Base-by-base conservation (phyloP, 2,888 invertebrate genomes). In the Apamea sordens region DNA sequence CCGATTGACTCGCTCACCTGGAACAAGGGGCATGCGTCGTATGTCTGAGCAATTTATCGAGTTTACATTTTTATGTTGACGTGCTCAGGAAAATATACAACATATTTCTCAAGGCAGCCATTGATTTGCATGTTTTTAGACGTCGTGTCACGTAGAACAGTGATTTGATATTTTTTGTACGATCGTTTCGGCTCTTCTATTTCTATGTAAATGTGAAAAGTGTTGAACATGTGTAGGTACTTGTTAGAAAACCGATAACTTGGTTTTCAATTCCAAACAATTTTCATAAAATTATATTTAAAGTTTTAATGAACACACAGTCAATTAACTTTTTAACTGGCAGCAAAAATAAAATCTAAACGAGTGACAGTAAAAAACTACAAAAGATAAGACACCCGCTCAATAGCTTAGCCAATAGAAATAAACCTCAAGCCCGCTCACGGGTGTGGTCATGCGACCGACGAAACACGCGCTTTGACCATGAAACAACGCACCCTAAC, bases 1-100 rank as follows among this genome's bases (percentile, higher is more conserved):
- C 85, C 89, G 88, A 90, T 91, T 90, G 92, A 92, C 88, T 94
- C 94, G 92, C 94, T 95, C 94, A 94, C 95, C 94, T 95, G 94
- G 80, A 94, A 94, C 94, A 94, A 94, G 92, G 90, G 91, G 90
- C 88, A 92, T 89, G 89, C 88, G 90, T 90, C 90, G 91, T 90
- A 90, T 91, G 89, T 88, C 86, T 89, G 84, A 81, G 71, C 90
- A 88, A 90, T 91, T 90, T 91, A 90, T 90, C 85, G 84, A 86
- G 83, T 92, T 92, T 90, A 89, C 90, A 91, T 91, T 90, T 91
- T 90, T 89, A 91, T 89, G 81, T 86, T 82, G 80, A 79, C 85
- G 65, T 85, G 68, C 75, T 84, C 61, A 73, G 67, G 78, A 81
- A 88, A 88, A 86, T 79, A 86, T 76, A 89, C 85, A 85, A 77